Conservation (phyloP, 2,888 invertebrate species). For the Phyllotreta striolata region DNA sequence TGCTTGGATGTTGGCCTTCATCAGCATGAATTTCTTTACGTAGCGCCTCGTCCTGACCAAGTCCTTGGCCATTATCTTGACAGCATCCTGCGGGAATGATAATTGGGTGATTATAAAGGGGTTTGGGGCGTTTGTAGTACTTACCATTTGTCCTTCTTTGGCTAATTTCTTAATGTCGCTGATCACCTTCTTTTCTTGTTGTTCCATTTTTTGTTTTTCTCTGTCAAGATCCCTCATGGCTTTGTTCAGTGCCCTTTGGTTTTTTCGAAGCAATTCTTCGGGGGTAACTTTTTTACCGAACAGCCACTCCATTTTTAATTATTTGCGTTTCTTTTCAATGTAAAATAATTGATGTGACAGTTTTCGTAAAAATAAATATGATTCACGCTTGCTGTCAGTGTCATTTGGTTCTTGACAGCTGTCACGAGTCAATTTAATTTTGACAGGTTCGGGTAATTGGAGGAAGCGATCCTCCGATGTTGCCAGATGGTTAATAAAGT, state of each 20-base stretch:
- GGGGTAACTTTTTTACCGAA: slow-evolving; percentile 97
- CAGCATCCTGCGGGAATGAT: slow-evolving; percentile 84
- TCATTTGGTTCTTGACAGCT: too few relatives aligned
- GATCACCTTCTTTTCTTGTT: slow-evolving; percentile 98
- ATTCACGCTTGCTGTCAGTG: not conserved
- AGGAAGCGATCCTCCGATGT: too few relatives aligned
- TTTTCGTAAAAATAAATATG: not conserved
- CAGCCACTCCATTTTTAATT: slow-evolving; percentile 82
- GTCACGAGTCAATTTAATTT: too few relatives aligned
- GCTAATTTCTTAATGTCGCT: slow-evolving; percentile 98
- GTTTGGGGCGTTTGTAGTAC: slow-evolving; percentile 19
- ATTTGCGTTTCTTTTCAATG: slow-evolving; percentile 4
- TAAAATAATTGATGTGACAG: not conserved
- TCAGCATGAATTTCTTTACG: slow-evolving; percentile 97
- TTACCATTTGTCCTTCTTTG: slow-evolving; percentile 98
- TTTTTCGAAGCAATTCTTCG: slow-evolving; percentile 97
- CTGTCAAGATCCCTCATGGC: slow-evolving; percentile 98
- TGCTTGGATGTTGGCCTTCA: slow-evolving; percentile 99
- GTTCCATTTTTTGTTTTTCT: slow-evolving; percentile 92
- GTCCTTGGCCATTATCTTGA: slow-evolving; percentile 99
- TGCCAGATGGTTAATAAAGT: too few relatives aligned
- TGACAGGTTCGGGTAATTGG: too few relatives aligned
- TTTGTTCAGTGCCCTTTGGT: slow-evolving; percentile 96
- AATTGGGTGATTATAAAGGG: slow-evolving; percentile 1
- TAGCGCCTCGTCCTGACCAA: slow-evolving; percentile 94